Base-by-base conservation (phyloP, 2,113 vertebrate species). In the Brachypodius melanocephalos region DNA sequence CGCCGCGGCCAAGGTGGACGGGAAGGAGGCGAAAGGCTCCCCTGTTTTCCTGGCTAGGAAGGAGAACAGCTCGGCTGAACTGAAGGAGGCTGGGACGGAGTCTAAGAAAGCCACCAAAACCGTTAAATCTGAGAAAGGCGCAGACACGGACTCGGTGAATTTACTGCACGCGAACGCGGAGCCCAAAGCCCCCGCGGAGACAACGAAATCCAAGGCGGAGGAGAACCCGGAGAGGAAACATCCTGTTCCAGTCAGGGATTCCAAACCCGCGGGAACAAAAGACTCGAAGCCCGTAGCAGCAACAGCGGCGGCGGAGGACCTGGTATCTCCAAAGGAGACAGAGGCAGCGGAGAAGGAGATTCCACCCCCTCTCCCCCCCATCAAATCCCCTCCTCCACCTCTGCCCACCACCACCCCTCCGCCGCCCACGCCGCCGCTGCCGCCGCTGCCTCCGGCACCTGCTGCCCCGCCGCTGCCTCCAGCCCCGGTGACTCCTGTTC, bases 1-100 rank as follows among this genome's bases (percentile, higher is more conserved):
- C 0, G 99, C 99, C 0, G 99, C 99, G 0, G 98, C 98, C 67
- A 98, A 98, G 68, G 98, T 98, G 95, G 98, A 98, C 9, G 97
- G 97, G 19, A 98, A 98, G 34, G 98, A 98, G 52, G 97, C 97
- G 0, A 98, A 97, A 59, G 98, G 97, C 86, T 98, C 98, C 4
- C 98, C 98, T 15, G 73, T 98, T 79, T 78, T 97, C 93, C 93
- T 97, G 22, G 85, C 97, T 28, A 97, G 88, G 49, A 98, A 98
- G 96, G 97, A 98, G 61, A 98, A 98, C 96, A 98, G 97, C 96
- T 96, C 95, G 59, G 65, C 97, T 24, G 98, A 98, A 26, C 95
- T 95, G 17, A 98, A 97, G 72, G 98, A 98, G 72, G 67, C 95
- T 42, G 95, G 79, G 11, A 29, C 95, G 3, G 98, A 98, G 52